Evolutionary conservation across 2,888 invertebrate species (phyloP), one percentile per base, ranked within the genome.

Genomic region (Drosophila atroscutellata): DNA sequence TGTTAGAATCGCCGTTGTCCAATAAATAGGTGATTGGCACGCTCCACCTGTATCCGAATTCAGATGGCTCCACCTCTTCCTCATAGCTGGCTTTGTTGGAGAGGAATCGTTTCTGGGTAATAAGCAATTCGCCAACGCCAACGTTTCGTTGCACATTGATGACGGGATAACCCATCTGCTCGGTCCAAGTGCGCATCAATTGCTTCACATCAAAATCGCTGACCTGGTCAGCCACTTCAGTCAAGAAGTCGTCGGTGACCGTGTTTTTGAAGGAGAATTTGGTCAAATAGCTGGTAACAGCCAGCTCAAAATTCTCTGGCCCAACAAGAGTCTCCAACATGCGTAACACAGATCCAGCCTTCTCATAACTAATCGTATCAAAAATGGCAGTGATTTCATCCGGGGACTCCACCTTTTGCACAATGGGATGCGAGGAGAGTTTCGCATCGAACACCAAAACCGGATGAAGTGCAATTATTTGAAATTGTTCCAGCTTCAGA

Each of bases 361-460:
- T 98, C 82, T 95, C 95, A 90, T 99, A 99, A 0, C 98, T 97
- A 71, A 99, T 98, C 0, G 94, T 93, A 91, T 98, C 98, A 91
- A 98, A 99, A 60, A 98, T 96, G 75, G 97, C 96, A 0, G 97
- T 97, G 68, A 99, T 98, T 93, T 98, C 95, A 91, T 97, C 96
- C 0, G 98, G 98, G 61, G 97, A 96, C 9, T 94, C 94, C 11
- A 98, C 98, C 2, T 94, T 95, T 92, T 97, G 96, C 3, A 98
- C 96, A 72, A 99, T 98, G 0, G 98, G 97, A 93, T 98, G 98
- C 1, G 98, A 97, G 58, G 96, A 96, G 3, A 96, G 92, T 66
- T 96, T 96, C 0, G 96, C 95, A 91, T 99, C 99, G 3, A 95
- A 94, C 2, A 93, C 93, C 74, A 98, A 91, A 0, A 97, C 97